A percentile compares a stretch with the other conserved stretches of the same genome.
phyloP scores from a whole-genome alignment of 92 coral and sea anemone genomes.

The Epizoanthus scotinus region DNA sequence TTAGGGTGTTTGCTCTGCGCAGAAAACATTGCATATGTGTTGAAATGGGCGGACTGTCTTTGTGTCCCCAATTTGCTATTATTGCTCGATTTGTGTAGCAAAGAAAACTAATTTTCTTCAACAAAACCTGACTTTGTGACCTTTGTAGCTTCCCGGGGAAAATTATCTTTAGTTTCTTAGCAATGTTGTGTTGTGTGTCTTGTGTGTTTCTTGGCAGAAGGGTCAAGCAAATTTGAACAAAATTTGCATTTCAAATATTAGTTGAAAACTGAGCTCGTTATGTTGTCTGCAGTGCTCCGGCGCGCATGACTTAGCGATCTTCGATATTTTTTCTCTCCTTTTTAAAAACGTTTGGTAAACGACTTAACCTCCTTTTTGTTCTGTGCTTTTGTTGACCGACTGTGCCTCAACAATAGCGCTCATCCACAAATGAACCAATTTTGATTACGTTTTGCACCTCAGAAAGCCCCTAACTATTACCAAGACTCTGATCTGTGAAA shows the following conservation, averaged over 20 bases:
- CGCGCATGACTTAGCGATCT: slow-evolving; percentile 12
- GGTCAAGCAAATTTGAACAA: slow-evolving; percentile 38
- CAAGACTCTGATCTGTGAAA: slow-evolving; percentile 39
- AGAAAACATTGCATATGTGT: slow-evolving; percentile 62
- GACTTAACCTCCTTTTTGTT: slow-evolving; percentile 25
- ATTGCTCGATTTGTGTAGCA: slow-evolving; percentile 59
- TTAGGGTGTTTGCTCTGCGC: slow-evolving; percentile 65
- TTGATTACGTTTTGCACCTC: slow-evolving; percentile 43
- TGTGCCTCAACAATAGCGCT: slow-evolving; percentile 1
- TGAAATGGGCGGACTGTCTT: slow-evolving; percentile 63
- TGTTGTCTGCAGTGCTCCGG: background rate
- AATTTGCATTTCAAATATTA: slow-evolving; percentile 34
- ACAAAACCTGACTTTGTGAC: slow-evolving; percentile 6
- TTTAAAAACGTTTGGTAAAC: slow-evolving; percentile 14
- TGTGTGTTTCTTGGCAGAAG: background rate
- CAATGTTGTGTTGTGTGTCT: background rate
- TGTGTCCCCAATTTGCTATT: slow-evolving; percentile 58
- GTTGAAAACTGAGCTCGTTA: slow-evolving; percentile 14
- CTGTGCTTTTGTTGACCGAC: slow-evolving; percentile 30
- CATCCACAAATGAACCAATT: slow-evolving; percentile 40
- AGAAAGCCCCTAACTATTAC: slow-evolving; percentile 15
- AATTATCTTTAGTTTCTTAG: background rate
- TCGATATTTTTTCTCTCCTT: background rate
- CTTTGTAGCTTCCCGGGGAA: slow-evolving; percentile 7
- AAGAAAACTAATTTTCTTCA: slow-evolving; percentile 51